Evolutionary conservation across 2,888 invertebrate species (phyloP).

Genomic region (Drosophila melanosoma): DNA sequence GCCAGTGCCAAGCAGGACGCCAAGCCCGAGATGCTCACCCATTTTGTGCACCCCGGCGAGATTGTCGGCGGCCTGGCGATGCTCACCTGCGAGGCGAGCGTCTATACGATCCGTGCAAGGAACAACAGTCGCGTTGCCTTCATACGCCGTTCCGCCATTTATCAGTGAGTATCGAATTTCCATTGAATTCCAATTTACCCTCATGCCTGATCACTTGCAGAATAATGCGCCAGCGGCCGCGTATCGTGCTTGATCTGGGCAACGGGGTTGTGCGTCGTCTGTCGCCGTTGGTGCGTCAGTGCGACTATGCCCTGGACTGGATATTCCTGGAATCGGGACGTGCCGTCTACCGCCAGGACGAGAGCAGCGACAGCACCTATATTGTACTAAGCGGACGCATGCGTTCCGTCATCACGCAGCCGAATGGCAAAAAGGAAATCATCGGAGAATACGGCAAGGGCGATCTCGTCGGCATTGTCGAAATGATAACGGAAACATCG

Average conservation of each 20-base stretch:
- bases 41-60: slow-evolving; percentile 95
- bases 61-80: slow-evolving; percentile 97
- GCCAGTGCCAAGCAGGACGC: slow-evolving; percentile 67
- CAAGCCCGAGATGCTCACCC: slow-evolving; percentile 88
- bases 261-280: slow-evolving; percentile 95
- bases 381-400: slow-evolving; percentile 98
- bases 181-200: neutral
- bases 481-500: slow-evolving; percentile 95
- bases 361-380: slow-evolving; percentile 97
- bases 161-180: slow-evolving; percentile 86
- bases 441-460: slow-evolving; percentile 99
- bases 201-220: slow-evolving; percentile 84
- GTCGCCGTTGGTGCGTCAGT: slow-evolving; percentile 98
- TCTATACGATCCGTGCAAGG: slow-evolving; percentile 96
- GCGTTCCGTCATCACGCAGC: slow-evolving; percentile 96
- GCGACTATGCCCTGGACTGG: slow-evolving; percentile 90
- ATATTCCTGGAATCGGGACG: slow-evolving; percentile 97
- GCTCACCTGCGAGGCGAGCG: slow-evolving; percentile 98
- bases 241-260: slow-evolving; percentile 94
- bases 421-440: slow-evolving; percentile 96
- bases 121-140: slow-evolving; percentile 93
- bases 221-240: slow-evolving; percentile 95
- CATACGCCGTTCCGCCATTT: slow-evolving; percentile 93
- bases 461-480: slow-evolving; percentile 97
- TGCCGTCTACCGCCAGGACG: slow-evolving; percentile 97